These are phyloP conservation scores for Proales similis DNA, from an alignment of 1,140 invertebrate species.

Conservation along the genomic window DNA sequence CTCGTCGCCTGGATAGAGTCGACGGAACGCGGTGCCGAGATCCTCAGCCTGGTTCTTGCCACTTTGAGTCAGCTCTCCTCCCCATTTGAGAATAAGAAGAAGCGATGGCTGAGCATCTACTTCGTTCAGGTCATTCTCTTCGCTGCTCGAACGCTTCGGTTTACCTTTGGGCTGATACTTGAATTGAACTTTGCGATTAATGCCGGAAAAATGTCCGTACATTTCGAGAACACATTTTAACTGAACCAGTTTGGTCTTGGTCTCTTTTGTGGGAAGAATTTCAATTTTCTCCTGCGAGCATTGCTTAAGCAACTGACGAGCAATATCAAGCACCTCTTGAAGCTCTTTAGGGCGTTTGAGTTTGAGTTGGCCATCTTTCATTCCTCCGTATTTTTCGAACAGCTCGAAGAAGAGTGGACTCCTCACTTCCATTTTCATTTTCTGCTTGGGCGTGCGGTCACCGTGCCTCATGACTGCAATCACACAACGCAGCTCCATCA, in stretches of 20 bases:
- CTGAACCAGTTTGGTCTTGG: constrained; percentile 91
- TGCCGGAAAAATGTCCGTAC: constrained; percentile 98
- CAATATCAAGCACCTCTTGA: constrained; percentile 83
- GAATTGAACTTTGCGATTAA: constrained; percentile 98
- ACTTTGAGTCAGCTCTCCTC: constrained; percentile 94
- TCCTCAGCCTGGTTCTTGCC: constrained; percentile 88
- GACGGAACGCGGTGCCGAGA: constrained; percentile 90
- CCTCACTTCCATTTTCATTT: constrained; percentile 99
- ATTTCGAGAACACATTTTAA: constrained; percentile 97
- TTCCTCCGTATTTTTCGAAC: constrained; percentile 93
- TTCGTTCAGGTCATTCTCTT: constrained; percentile 53
- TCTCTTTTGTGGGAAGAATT: constrained; percentile 57
- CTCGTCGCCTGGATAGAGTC: constrained; percentile 79
- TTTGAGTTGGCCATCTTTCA: constrained; percentile 89
- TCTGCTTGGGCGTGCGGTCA: constrained; percentile 97
- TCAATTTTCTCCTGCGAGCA: constrained; percentile 60
- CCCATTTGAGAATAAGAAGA: constrained; percentile 96
- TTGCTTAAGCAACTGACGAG: constrained; percentile 74
- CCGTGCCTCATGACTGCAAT: constrained; percentile 97
- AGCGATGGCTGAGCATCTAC: constrained; percentile 65
- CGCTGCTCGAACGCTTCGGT: constrained; percentile 81
- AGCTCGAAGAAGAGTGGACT: constrained; percentile 98
- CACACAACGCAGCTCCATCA: constrained; percentile 98
- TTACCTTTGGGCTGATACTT: constrained; percentile 95
- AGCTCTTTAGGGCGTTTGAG: constrained; percentile 87